These are phyloP conservation scores for Mesorhabditis spiculigera DNA, from an alignment of 2,888 invertebrate genomes.

Conservation along the genomic window DNA sequence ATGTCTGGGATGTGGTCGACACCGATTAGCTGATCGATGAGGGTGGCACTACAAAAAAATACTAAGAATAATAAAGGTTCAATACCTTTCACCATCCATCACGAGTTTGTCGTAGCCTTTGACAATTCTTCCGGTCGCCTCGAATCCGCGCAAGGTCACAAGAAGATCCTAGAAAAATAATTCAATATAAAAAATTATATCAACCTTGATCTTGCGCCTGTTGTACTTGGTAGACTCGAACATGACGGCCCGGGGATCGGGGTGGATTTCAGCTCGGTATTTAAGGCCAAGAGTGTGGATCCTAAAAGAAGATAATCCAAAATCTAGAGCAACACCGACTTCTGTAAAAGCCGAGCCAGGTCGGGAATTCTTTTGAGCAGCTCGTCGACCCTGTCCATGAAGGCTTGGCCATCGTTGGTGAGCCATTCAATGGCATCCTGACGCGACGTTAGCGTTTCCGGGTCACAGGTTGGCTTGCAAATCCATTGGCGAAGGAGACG, in stretches of 20 bases:
- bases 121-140: slow-evolving; percentile 20
- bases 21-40: slow-evolving; percentile 15
- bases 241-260: slow-evolving; percentile 87
- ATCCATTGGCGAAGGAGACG: slow-evolving; percentile 85
- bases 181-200: neutral
- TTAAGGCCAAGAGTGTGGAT: slow-evolving; percentile 86
- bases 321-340: slow-evolving; percentile 58
- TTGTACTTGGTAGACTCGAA: slow-evolving; percentile 86
- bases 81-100: slow-evolving; percentile 8
- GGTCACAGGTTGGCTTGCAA: slow-evolving; percentile 81
- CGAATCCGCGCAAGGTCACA: slow-evolving; percentile 76
- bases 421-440: slow-evolving; percentile 80
- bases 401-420: slow-evolving; percentile 58
- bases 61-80: neutral
- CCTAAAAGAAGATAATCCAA: slow-evolving; percentile 63
- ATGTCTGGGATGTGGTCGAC: slow-evolving; percentile 58
- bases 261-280: slow-evolving; percentile 75
- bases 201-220: slow-evolving; percentile 74
- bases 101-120: slow-evolving; percentile 16
- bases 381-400: slow-evolving; percentile 66
- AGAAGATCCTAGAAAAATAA: slow-evolving; percentile 70
- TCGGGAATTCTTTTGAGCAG: slow-evolving; percentile 80
- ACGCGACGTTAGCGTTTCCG: slow-evolving; percentile 73
- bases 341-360: slow-evolving; percentile 83
- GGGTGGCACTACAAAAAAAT: slow-evolving; percentile 14